Evolutionary conservation across 2,113 vertebrate species (phyloP), one percentile per base, ranked within the genome.

Genomic region (Peromyscus polionotus): DNA sequence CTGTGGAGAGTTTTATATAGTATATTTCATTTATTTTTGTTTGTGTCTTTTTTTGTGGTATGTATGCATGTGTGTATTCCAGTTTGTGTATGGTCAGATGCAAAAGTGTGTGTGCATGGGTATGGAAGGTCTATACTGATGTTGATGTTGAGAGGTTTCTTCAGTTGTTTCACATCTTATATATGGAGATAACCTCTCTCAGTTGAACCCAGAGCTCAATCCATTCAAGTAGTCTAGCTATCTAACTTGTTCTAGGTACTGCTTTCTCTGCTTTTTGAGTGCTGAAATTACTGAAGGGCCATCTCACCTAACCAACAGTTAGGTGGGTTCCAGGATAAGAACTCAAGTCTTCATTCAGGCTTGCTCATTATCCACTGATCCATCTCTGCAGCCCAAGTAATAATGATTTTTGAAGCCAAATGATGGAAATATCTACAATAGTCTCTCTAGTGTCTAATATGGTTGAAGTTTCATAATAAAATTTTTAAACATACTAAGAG

Each of bases 391-490:
- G 63, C 3, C 28, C 19, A 68, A 1, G 5, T 68, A 51, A 86
- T 73, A 93, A 75, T 87, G 65, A 39, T 26, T 85, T 94, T 51
- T 89, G 31, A 91, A 93, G 20, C 26, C 39, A 4, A 45, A 19
- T 84, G 36, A 51, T 28, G 88, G 14, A 80, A 28, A 4, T 86
- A 83, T 28, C 87, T 88, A 20, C 13, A 72, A 1, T 39, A 61
- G 48, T 93, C 13, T 86, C 12, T 87, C n/a, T 83, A 39, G 11
- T 90, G 11, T 83, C 45, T 39, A 67, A 51, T 45, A 28, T 79
- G 24, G 65, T 88, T 70, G 19, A 96, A 88, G 68, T 92, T 59
- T 95, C 39, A 14, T 65, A 79, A 81, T 39, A 72, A 26, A 81
- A 36, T 1, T 81, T 68, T 88, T 24, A 45, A 88, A 76, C 31